Conservation (phyloP, 2,888 invertebrate species). For the Acanthococcus lagerstroemiae region DNA sequence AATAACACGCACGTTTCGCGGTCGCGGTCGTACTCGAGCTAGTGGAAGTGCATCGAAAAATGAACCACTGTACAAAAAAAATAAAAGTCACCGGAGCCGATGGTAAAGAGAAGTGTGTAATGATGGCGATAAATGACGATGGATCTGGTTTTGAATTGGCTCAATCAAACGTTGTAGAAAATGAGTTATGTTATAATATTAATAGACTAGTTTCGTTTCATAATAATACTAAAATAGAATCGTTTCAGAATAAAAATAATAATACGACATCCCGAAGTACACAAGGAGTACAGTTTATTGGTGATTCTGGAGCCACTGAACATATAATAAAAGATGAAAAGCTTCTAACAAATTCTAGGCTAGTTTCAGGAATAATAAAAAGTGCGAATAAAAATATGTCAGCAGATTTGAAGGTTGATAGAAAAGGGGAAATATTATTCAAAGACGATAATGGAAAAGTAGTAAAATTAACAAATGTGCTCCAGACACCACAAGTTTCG, state of each 20-base stretch:
- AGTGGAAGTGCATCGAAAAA: neutral
- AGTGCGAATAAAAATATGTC: neutral
- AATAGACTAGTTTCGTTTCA: no score
- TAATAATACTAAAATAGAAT: no score
- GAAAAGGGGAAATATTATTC: no score
- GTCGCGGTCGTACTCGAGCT: neutral
- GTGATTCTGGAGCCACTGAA: constrained; percentile 7
- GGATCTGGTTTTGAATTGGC: neutral
- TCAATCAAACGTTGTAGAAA: neutral
- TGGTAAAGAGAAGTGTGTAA: constrained; percentile 3
- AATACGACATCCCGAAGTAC: no score
- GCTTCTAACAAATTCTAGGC: neutral
- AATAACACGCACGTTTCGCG: neutral
- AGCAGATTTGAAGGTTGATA: neutral
- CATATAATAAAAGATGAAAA: neutral
- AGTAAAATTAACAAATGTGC: neutral
- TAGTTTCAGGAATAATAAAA: neutral
- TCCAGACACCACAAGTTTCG: neutral
- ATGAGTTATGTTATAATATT: no score
- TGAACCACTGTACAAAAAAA: neutral
- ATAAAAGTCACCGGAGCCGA: neutral
- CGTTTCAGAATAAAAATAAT: no score
- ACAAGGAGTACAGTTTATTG: neutral
- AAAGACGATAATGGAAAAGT: neutral
- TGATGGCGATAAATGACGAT: neutral